Conservation (phyloP, 2,113 vertebrate species). For the Neomonachus schauinslandi region DNA sequence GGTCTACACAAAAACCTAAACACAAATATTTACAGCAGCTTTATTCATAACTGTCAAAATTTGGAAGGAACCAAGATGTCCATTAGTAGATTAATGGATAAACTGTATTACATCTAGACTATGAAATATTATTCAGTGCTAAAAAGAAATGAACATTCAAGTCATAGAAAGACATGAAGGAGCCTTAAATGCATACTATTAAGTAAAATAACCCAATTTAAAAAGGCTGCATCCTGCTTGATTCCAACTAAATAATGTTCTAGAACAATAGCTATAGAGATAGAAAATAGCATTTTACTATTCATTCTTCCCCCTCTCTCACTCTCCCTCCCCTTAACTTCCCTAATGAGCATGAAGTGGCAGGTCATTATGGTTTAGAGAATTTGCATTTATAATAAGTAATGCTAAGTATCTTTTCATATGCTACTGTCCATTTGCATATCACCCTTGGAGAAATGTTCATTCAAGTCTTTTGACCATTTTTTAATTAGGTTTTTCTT, state of each 20-base stretch:
- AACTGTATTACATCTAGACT: background rate
- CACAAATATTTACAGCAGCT: background rate
- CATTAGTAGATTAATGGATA: background rate
- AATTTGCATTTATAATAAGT: background rate
- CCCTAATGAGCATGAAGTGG: background rate
- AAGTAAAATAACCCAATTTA: background rate
- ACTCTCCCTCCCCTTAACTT: background rate
- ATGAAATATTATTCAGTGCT: background rate
- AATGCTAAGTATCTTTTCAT: background rate
- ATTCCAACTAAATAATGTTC: background rate
- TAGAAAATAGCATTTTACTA: background rate
- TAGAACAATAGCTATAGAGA: background rate
- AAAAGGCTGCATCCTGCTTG: background rate
- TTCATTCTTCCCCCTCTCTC: background rate
- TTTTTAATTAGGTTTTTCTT: background rate
- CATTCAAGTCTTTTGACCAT: background rate
- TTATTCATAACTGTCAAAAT: background rate
- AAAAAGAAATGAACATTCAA: background rate
- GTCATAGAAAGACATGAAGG: background rate
- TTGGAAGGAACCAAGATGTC: background rate
- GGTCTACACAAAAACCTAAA: background rate
- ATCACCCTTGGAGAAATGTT: background rate
- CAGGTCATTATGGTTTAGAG: background rate
- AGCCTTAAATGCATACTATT: background rate
- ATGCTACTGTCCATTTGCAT: background rate